A percentile compares a stretch with the other conserved stretches of the same genome.
phyloP scores from a whole-genome alignment of 2,113 vertebrate species.

The Ranitomeya imitator region DNA sequence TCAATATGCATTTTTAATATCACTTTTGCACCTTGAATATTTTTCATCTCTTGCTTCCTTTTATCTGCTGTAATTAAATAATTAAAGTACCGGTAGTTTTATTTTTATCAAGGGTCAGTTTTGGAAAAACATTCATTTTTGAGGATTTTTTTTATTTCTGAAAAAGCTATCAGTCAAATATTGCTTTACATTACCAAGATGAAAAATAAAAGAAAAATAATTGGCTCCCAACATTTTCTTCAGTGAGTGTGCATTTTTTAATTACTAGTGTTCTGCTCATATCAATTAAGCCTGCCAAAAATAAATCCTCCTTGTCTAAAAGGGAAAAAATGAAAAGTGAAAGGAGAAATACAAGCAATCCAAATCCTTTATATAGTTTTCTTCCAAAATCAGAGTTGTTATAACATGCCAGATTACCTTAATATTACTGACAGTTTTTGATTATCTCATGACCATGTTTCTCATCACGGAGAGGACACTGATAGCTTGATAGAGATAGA shows the following conservation, averaged over 20 bases:
- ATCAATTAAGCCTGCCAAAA: neutral
- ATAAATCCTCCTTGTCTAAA: neutral
- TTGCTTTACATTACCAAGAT: neutral
- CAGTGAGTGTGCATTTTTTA: neutral
- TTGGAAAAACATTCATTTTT: neutral
- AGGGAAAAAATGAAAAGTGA: neutral
- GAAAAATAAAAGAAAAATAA: neutral
- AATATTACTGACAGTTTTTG: neutral
- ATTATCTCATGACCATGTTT: too few species aligned
- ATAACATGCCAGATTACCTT: neutral
- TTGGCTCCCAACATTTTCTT: neutral
- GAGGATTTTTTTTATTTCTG: neutral
- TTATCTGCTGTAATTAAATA: too few species aligned
- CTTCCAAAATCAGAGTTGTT: neutral
- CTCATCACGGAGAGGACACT: too few species aligned
- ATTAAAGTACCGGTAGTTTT: neutral
- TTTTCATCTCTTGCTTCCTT: too few species aligned
- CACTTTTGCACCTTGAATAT: too few species aligned
- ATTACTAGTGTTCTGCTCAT: constrained; percentile 6
- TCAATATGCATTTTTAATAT: too few species aligned
- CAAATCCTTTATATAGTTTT: neutral
- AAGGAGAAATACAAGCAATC: neutral
- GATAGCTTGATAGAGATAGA: too few species aligned
- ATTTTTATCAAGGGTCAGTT: neutral
- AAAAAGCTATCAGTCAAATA: neutral